Conservation (phyloP, 2,888 invertebrate species). For the Gandaritis pyraliata region DNA sequence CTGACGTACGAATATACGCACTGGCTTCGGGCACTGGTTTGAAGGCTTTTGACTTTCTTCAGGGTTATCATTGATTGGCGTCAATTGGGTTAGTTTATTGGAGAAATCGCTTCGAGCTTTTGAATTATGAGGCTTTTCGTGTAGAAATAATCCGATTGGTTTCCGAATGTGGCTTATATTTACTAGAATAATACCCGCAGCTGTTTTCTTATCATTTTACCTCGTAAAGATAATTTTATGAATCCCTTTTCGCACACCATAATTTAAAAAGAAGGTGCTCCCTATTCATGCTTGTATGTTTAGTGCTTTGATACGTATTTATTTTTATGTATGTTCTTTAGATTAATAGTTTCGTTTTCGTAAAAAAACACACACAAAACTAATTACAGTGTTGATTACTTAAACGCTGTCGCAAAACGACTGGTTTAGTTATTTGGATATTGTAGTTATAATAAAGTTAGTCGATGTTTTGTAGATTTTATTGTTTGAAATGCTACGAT, state of each 20-base stretch:
- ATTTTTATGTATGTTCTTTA: not conserved
- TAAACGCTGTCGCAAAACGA: not conserved
- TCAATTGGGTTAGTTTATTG: constrained; percentile 32
- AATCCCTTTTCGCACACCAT: too few species aligned
- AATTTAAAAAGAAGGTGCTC: too few species aligned
- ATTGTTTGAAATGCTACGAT: not conserved
- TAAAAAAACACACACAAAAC: not conserved
- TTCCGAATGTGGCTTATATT: not conserved
- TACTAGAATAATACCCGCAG: too few species aligned
- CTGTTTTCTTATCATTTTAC: too few species aligned
- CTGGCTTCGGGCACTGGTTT: constrained; percentile 6
- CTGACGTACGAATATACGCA: constrained; percentile 6
- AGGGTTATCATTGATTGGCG: constrained; percentile 38
- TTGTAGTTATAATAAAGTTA: not conserved
- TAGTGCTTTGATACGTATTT: too few species aligned
- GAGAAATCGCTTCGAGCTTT: constrained; percentile 28
- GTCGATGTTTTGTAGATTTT: not conserved
- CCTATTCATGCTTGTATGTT: too few species aligned
- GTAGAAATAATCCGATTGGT: constrained; percentile 11
- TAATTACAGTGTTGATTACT: not conserved
- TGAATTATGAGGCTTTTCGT: constrained; percentile 25
- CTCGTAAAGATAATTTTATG: too few species aligned
- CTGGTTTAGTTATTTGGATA: not conserved
- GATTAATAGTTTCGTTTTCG: not conserved
- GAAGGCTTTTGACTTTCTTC: constrained; percentile 30